Evolutionary conservation across 2,113 vertebrate species (phyloP), one percentile per base, ranked within the genome.

Genomic region (Maccullochella peelii): DNA sequence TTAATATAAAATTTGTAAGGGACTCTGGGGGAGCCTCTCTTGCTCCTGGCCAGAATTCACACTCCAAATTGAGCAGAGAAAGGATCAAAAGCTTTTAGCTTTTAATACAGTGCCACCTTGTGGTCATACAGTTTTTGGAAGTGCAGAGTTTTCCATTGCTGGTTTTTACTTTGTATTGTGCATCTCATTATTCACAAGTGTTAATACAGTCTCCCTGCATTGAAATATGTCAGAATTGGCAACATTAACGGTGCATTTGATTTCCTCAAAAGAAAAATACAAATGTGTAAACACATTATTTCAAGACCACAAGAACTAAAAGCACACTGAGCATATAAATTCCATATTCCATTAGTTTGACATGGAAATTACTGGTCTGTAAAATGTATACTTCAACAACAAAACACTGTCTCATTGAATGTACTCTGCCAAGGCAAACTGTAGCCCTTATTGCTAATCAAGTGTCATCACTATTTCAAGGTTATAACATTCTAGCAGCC

Each of bases 21-120:
- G 8, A 52, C 15, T 72, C 25, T 9, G 12, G 36, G 40, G 16
- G 67, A 84, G 27, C 14, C 16, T 63, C 61, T 49, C 10, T 20
- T 9, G 7, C 49, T 63, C 50, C 23, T 65, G 38, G 70, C 27
- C 47, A 66, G 8, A 57, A 79, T 8, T 58, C 62, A 70, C 47
- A 69, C 38, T n/a, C 23, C 62, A 36, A 62, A 42, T 10, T 30
- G 50, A 61, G 70, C 50, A 25, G 18, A 80, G 49, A 1, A 69
- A 9, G 20, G 25, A 65, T 40, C 11, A 1, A 27, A 71, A 72
- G 25, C 38, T 38, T 38, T 38, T 6, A 77, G 2, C 27, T 72
- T 82, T 82, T 77, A 82, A 70, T 88, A 90, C 70, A 90, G 78
- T 40, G 93, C 85, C 94, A 88, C 74, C 93, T 86, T 72, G 89